Conservation (phyloP, 2,888 invertebrate species). For the Helicoverpa assulta region DNA sequence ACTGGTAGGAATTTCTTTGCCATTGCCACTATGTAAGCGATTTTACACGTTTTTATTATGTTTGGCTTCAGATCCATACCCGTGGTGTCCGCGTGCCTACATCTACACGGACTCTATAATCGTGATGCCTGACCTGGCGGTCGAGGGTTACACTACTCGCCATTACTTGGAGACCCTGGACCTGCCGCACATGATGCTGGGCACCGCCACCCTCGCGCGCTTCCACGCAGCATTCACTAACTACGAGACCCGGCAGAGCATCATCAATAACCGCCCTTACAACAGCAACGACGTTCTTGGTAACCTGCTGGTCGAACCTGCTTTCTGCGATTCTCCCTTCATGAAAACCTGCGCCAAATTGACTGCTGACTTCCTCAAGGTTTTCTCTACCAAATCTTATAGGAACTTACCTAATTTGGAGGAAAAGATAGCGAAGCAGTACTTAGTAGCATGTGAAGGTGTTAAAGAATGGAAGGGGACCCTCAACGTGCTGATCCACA, state of each 20-base stretch:
- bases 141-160: slow-evolving; percentile 72
- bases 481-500: slow-evolving; percentile 80
- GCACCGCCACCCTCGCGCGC: slow-evolving; percentile 73
- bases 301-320: slow-evolving; percentile 70
- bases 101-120: slow-evolving; percentile 74
- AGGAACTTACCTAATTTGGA: slow-evolving; percentile 66
- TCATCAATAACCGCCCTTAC: slow-evolving; percentile 57
- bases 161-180: slow-evolving; percentile 69
- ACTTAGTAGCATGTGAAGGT: slow-evolving; percentile 71
- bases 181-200: slow-evolving; percentile 69
- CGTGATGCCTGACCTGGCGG: slow-evolving; percentile 80
- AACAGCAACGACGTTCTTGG: slow-evolving; percentile 68
- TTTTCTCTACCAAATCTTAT: slow-evolving; percentile 72
- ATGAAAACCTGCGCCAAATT: slow-evolving; percentile 76
- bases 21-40: not conserved
- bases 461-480: slow-evolving; percentile 70
- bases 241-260: slow-evolving; percentile 70
- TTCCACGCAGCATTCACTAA: slow-evolving; percentile 82
- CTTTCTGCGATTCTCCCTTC: slow-evolving; percentile 75
- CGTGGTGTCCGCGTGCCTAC: slow-evolving; percentile 76
- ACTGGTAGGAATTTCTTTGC: not conserved
- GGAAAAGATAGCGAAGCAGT: slow-evolving; percentile 63
- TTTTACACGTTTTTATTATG: not conserved
- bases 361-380: slow-evolving; percentile 70
- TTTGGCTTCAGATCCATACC: slow-evolving; percentile 67